Base-by-base conservation (phyloP, 1,140 invertebrate species). In the Asbolus verrucosus region DNA sequence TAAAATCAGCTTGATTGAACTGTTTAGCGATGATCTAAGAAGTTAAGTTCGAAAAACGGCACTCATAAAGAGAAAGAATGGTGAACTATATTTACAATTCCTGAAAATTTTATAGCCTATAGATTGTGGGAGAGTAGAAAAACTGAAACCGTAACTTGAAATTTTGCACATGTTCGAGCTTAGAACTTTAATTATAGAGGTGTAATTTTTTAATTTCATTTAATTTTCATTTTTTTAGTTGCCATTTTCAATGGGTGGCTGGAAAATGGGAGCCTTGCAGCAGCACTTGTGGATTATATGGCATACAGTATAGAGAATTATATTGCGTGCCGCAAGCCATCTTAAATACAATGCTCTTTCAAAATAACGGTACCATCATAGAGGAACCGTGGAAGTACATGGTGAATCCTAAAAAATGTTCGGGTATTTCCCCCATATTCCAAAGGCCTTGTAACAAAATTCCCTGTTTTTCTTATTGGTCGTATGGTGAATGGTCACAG, bases 381-480 rank as follows among this genome's bases (percentile, higher is more conserved):
- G 68, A 74, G 9, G 79, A 82, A 24, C 76, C 87, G n/a, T 86
- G 86, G 76, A 80, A 78, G 67, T 81, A 82, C 31, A 85, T 85
- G 73, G 83, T 88, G 1, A 84, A 84, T 2, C 85, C 87, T 0
- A 80, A 80, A 1, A 81, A 85, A 60, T 90, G 89, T 67, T 76
- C 79, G n/a, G 73, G 62, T 1, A 59, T 71, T 1, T 78, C 81
- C 65, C 88, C 88, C 0, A 75, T 79, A 0, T 80, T 77, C 0
- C 78, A 81, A 65, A 84, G 85, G 70, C 77, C 84, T n/a, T 93
- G 91, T 79, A 87, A 86, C 75, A 80, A 84, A 39, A 75, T 83
- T 21, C 84, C 84, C 13, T 92, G 87, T 78, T 84, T 81, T 1
- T 88, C 86, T n/a, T 84, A 87, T 73, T 94, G 91, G 91, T 81